Conservation (phyloP, 2,888 invertebrate genomes). For the Villa cingulata region DNA sequence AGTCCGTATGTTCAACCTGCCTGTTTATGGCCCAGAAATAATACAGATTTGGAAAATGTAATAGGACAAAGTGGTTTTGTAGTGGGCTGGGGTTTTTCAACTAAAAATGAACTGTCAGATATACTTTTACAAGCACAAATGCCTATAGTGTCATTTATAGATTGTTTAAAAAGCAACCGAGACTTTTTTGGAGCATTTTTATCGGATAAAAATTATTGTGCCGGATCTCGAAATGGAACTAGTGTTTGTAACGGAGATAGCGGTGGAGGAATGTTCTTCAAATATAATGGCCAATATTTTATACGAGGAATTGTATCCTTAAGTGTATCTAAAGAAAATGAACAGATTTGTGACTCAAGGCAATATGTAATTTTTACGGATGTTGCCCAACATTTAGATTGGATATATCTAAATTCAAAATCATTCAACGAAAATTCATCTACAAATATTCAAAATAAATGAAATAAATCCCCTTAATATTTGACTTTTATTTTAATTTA, state of each 20-base stretch:
- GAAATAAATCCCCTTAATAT: too few species aligned
- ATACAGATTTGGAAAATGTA: constrained; percentile 3
- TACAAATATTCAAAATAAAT: too few species aligned
- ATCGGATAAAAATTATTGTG: constrained; percentile 11
- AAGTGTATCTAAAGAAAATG: constrained; percentile 15
- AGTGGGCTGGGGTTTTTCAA: constrained; percentile 33
- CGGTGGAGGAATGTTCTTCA: constrained; percentile 38
- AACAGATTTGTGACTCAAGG: constrained; percentile 33
- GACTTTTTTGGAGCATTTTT: constrained; percentile 10
- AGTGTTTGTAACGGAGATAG: constrained; percentile 42
- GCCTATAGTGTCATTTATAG: constrained; percentile 25
- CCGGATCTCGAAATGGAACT: constrained; percentile 19
- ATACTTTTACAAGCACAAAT: constrained; percentile 23
- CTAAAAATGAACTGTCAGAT: constrained; percentile 21
- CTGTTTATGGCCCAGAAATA: constrained; percentile 28
- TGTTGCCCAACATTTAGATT: constrained; percentile 25
- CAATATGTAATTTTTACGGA: constrained; percentile 39
- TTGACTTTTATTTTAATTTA: too few species aligned
- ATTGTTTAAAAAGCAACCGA: constrained; percentile 20
- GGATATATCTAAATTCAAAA: constrained; percentile 18
- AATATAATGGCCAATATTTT: constrained; percentile 4
- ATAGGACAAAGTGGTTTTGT: constrained; percentile 17
- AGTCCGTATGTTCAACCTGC: constrained; percentile 32
- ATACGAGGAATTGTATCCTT: constrained; percentile 13
- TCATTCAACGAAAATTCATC: too few species aligned